A percentile compares a stretch with the other conserved stretches of the same genome.
Evolutionary conservation across 2,113 vertebrate genomes (phyloP).

Genomic region (Halichoeres trimaculatus): DNA sequence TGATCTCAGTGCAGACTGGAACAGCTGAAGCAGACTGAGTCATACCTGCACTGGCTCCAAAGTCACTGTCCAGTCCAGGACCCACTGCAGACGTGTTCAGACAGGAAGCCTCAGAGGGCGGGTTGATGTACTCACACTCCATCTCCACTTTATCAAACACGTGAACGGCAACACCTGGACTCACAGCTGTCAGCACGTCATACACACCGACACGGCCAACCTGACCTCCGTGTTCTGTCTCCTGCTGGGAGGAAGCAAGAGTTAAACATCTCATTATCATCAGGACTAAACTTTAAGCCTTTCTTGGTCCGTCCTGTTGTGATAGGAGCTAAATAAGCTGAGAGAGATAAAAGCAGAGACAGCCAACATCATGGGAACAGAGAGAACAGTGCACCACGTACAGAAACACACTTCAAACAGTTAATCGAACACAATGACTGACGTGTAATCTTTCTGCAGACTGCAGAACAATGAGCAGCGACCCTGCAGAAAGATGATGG

Average conservation of each 20-base stretch:
- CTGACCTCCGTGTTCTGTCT: conserved; percentile 14
- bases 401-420: too few species aligned
- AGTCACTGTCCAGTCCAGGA: conserved; percentile 87
- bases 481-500: neutral
- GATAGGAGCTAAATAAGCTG: neutral
- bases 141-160: conserved; percentile 61
- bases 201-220: conserved; percentile 71
- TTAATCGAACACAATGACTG: too few species aligned
- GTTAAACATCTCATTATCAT: neutral
- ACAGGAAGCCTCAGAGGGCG: conserved; percentile 53
- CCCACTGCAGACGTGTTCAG: conserved; percentile 71
- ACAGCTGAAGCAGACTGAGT: too few species aligned
- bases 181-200: conserved; percentile 51
- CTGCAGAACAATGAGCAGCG: neutral
- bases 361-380: neutral
- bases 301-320: neutral
- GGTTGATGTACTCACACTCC: conserved; percentile 71
- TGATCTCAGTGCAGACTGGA: conserved; percentile 6
- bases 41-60: conserved; percentile 87
- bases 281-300: too few species aligned
- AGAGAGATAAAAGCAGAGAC: neutral
- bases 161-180: conserved; percentile 30
- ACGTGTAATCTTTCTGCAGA: too few species aligned
- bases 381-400: too few species aligned
- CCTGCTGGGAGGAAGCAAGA: conserved; percentile 24